A percentile compares a stretch with the other conserved stretches of the same genome.
Conservation (phyloP, 2,888 invertebrate genomes). For the Andricus quercusramuli region DNA sequence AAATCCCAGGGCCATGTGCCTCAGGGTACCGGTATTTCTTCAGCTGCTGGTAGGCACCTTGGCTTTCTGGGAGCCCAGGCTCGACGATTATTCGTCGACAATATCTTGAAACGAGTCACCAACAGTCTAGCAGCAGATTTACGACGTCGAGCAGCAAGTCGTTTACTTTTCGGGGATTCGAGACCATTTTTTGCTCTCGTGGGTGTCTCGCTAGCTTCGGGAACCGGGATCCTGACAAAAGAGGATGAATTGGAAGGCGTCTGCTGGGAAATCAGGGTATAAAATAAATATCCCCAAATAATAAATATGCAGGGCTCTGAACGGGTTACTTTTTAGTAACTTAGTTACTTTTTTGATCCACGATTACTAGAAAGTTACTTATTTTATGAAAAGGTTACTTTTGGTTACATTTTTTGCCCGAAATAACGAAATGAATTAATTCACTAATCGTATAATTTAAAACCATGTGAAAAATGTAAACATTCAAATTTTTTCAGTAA, state of each 20-base stretch:
- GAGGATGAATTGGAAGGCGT: slow-evolving; percentile 89
- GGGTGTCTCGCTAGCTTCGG: slow-evolving; percentile 87
- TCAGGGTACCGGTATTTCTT: slow-evolving; percentile 66
- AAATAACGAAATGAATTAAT: too few species aligned
- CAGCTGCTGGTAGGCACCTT: slow-evolving; percentile 66
- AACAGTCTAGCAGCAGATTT: slow-evolving; percentile 84
- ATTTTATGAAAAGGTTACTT: too few species aligned
- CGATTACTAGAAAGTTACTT: too few species aligned
- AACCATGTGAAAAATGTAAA: too few species aligned
- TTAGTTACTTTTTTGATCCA: too few species aligned
- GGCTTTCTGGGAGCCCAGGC: slow-evolving; percentile 81
- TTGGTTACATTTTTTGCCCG: too few species aligned
- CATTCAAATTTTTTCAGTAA: too few species aligned
- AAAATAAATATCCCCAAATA: slow-evolving; percentile 42
- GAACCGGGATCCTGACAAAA: slow-evolving; percentile 86
- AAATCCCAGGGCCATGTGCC: slow-evolving; percentile 74
- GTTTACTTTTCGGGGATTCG: slow-evolving; percentile 84
- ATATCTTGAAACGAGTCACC: slow-evolving; percentile 85
- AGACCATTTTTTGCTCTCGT: slow-evolving; percentile 88
- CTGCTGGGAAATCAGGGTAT: slow-evolving; percentile 88
- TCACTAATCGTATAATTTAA: too few species aligned
- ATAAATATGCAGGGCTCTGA: too few species aligned
- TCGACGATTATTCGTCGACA: slow-evolving; percentile 84
- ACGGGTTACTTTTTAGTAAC: too few species aligned
- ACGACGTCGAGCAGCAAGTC: slow-evolving; percentile 83